Percentiles rank a stretch among this genome's conserved stretches.
Evolutionary conservation across 2,888 invertebrate genomes (phyloP).

Genomic region (Trichopria drosophilae): DNA sequence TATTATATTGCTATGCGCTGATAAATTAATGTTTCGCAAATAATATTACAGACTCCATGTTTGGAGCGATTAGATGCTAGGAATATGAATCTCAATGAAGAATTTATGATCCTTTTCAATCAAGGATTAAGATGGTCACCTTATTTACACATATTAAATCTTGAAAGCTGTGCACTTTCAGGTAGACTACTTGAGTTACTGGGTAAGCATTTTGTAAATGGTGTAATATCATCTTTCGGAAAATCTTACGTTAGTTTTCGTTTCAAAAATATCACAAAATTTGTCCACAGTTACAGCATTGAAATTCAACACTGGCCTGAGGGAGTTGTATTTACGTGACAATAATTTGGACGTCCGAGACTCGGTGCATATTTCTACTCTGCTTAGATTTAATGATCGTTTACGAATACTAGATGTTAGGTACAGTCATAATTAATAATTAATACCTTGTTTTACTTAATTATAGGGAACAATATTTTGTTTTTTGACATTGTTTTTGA

Average conservation of each 20-base stretch:
- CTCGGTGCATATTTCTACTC: constrained; percentile 75
- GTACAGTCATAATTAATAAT: constrained; percentile 54
- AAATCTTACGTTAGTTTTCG: not conserved
- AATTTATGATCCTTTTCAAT: constrained; percentile 72
- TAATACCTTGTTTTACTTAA: constrained; percentile 8
- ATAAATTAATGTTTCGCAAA: too few species aligned
- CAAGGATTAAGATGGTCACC: constrained; percentile 73
- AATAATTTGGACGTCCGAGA: constrained; percentile 74
- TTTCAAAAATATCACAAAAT: not conserved
- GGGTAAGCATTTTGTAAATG: too few species aligned
- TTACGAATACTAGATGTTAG: constrained; percentile 82
- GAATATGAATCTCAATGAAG: constrained; percentile 68
- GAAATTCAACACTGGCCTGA: constrained; percentile 74
- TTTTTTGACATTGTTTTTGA: too few species aligned
- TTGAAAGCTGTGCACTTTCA: constrained; percentile 75
- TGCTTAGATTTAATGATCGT: constrained; percentile 74
- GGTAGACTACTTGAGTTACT: constrained; percentile 76
- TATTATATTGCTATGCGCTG: too few species aligned
- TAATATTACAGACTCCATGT: constrained; percentile 69
- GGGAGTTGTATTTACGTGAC: constrained; percentile 82
- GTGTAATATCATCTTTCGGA: too few species aligned
- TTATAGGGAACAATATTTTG: constrained; percentile 5
- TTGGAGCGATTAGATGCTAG: constrained; percentile 70
- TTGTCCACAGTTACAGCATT: constrained; percentile 70
- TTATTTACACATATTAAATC: constrained; percentile 72